phyloP scores from a whole-genome alignment of 2,113 vertebrate genomes.

The Falco punctatus region DNA sequence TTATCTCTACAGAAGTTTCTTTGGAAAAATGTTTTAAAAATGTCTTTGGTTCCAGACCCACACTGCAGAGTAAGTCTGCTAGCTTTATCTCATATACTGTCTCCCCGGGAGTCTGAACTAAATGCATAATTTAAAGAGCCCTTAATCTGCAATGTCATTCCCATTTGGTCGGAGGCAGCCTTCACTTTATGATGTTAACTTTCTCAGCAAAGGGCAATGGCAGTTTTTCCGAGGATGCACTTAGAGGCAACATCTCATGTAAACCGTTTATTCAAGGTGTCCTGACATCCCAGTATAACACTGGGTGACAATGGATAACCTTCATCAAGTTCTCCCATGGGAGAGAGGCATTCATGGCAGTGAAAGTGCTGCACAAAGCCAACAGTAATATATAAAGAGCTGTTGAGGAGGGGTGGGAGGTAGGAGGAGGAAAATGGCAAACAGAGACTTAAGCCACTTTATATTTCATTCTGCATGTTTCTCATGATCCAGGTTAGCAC shows the following conservation, averaged over 20 bases:
- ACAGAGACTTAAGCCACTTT: not conserved
- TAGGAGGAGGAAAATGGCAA: not conserved
- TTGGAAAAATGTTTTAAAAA: slow-evolving; percentile 15
- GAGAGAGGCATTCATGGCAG: not conserved
- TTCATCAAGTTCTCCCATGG: slow-evolving; percentile 55
- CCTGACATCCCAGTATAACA: slow-evolving; percentile 52
- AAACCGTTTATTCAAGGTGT: slow-evolving; percentile 69
- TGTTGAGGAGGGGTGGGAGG: not conserved
- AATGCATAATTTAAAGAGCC: slow-evolving; percentile 80
- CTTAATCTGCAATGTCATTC: slow-evolving; percentile 79
- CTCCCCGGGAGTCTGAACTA: slow-evolving; percentile 76
- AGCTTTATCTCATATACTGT: slow-evolving; percentile 62
- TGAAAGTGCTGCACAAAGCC: slow-evolving; percentile 26
- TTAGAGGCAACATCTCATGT: slow-evolving; percentile 54
- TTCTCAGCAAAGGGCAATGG: slow-evolving; percentile 76
- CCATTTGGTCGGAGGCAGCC: slow-evolving; percentile 77
- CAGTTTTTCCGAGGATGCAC: slow-evolving; percentile 55
- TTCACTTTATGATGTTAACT: slow-evolving; percentile 81
- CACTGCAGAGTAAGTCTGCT: slow-evolving; percentile 33
- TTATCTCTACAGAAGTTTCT: not conserved
- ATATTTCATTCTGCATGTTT: not conserved
- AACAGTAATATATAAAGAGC: not conserved
- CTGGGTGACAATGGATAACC: slow-evolving; percentile 62
- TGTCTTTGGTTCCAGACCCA: not conserved
- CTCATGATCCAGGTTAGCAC: not conserved